Evolutionary conservation across 2,888 invertebrate species (phyloP).

Genomic region (Elegia similella): DNA sequence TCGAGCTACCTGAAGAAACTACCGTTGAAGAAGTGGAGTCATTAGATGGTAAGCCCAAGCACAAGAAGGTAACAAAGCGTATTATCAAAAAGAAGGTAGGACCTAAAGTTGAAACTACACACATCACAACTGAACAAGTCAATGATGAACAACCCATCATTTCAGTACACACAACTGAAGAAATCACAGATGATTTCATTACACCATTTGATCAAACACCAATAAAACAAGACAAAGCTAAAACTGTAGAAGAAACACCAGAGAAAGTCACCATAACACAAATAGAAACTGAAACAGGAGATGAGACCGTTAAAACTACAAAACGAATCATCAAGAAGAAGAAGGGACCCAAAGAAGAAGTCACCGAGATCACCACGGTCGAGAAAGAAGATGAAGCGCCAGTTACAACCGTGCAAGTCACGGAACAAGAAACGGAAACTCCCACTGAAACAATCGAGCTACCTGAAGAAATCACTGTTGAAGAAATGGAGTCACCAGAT

Average conservation of each 20-base stretch:
- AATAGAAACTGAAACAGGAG: conserved; percentile 27
- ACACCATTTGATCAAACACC: not conserved
- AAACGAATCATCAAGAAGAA: conserved; percentile 47
- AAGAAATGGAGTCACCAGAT: conserved; percentile 16
- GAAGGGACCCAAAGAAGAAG: conserved; percentile 47
- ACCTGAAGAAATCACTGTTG: conserved; percentile 41
- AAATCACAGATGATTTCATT: not conserved
- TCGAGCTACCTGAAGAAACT: conserved; percentile 22
- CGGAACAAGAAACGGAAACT: conserved; percentile 11
- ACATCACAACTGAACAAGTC: conserved; percentile 56
- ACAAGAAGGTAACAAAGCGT: conserved; percentile 37
- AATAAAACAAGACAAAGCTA: not conserved
- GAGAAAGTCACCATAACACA: conserved; percentile 26
- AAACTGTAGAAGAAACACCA: conserved; percentile 33
- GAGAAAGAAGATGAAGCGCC: conserved; percentile 57
- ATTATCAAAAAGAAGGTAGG: conserved; percentile 56
- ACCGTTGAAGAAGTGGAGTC: conserved; percentile 25
- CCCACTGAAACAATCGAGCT: conserved; percentile 28
- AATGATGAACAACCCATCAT: conserved; percentile 62
- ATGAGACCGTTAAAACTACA: conserved; percentile 26
- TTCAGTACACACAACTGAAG: conserved; percentile 49
- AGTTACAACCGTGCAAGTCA: conserved; percentile 35
- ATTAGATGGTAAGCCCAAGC: conserved; percentile 26
- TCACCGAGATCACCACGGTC: conserved; percentile 60
- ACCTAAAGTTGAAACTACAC: conserved; percentile 39